These are phyloP conservation scores for Synanthedon andrenaeformis DNA, from an alignment of 2,888 invertebrate genomes.

Conservation along the genomic window DNA sequence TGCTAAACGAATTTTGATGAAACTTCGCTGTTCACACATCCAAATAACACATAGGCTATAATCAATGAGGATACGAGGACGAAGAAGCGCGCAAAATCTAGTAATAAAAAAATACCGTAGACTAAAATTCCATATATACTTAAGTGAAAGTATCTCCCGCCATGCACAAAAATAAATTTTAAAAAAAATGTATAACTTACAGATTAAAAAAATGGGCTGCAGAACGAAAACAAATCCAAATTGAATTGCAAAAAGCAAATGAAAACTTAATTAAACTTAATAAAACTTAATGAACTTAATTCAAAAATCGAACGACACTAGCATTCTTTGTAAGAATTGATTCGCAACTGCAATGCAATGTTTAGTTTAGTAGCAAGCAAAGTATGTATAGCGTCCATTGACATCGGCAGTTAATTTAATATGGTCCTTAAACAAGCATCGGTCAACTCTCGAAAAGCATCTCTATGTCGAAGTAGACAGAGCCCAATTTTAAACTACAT, in stretches of 20 bases:
- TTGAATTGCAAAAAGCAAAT: neutral
- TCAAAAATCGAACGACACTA: neutral
- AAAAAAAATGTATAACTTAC: neutral
- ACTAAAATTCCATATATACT: no score
- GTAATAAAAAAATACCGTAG: no score
- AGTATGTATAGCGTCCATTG: slow-evolving; percentile 5
- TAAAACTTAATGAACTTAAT: neutral
- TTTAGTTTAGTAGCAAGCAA: no score
- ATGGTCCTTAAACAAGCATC: slow-evolving; percentile 2
- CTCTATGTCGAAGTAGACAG: neutral
- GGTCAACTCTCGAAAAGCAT: neutral
- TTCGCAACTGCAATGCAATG: neutral
- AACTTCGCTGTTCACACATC: no score
- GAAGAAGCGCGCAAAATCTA: no score
- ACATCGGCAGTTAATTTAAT: slow-evolving; percentile 6
- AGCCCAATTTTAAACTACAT: neutral
- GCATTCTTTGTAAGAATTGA: neutral
- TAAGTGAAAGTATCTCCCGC: neutral
- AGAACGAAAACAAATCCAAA: neutral
- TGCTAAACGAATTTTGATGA: no score
- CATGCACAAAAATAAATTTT: neutral
- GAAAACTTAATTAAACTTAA: neutral
- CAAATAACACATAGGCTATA: no score
- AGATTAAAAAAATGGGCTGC: neutral
- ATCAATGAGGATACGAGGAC: no score